Base-by-base conservation (phyloP, 2,797 vertebrate species). In the Cossypha caffra region DNA sequence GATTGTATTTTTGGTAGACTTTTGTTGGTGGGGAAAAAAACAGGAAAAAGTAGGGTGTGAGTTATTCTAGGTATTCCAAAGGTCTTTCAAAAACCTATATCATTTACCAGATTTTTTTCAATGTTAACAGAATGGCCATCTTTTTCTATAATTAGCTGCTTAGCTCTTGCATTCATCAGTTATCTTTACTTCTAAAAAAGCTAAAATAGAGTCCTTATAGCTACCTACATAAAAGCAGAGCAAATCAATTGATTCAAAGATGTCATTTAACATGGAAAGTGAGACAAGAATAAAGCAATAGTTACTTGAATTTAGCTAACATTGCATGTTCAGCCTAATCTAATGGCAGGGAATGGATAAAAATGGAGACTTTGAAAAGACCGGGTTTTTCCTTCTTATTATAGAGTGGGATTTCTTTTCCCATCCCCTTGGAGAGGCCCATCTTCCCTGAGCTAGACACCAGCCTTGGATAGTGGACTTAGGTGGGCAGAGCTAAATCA, bases 231-330 rank as follows among this genome's bases (percentile, higher is more conserved):
- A 43, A 43, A 43, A 42, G 42, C 54, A 86, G 68, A 68, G 58
- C 20, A 83, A 63, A 73, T 78, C 24, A 57, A 0, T 16, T 77
- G 42, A 38, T 45, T 78, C 2, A 59, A 33, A 40, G 16, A 21
- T 58, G 7, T 82, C 35, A 54, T 71, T 87, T 61, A 61, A 47
- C 0, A 0, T 1, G 0, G 31, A 21, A 42, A 42, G 12, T 40
- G 28, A 35, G 21, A 6, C 37, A 55, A 84, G n/a, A 83, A 61
- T 8, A 50, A 31, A 48, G 55, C 20, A 45, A 3, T 16, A 72
- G 13, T 47, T 88, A 20, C 29, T 86, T 43, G 16, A 16, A 33
- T 84, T 79, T 13, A 42, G 20, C 21, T 54, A 29, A 48, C 9
- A 35, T 45, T 59, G 21, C 5, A 5, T 28, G 8, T 51, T 92